Evolutionary conservation across 1,140 invertebrate species (phyloP).

Genomic region (Euborellia annulipes): DNA sequence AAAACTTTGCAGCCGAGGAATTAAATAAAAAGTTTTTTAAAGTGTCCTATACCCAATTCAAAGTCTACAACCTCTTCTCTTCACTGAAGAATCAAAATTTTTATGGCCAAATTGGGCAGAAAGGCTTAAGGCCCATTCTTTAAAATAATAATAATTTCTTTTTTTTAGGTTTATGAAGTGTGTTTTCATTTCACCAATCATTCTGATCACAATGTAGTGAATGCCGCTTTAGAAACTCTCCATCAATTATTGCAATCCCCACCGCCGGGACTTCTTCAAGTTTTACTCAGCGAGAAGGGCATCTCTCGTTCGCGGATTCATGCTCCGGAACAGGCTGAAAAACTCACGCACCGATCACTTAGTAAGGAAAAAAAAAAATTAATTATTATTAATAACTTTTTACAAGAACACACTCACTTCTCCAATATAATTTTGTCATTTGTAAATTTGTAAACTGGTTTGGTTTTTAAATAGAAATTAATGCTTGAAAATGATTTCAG

Average conservation of each 20-base stretch:
- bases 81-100: no score
- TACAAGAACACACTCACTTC: no score
- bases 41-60: no score
- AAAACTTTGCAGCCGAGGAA: no score
- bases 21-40: no score
- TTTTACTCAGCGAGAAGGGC: conserved; percentile 38
- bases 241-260: conserved; percentile 52
- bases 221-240: conserved; percentile 64
- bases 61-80: no score
- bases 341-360: conserved; percentile 14
- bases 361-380: conserved; percentile 12
- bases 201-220: conserved; percentile 69
- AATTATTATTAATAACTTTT: no score
- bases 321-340: conserved; percentile 7
- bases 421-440: no score
- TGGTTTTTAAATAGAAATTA: conserved; percentile 10
- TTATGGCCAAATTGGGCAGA: no score
- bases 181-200: conserved; percentile 53
- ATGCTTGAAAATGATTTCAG: conserved; percentile 19
- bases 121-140: no score
- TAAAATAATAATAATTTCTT: neutral
- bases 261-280: conserved; percentile 36
- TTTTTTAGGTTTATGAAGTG: conserved; percentile 61
- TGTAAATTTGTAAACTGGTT: no score
- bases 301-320: conserved; percentile 28